Conservation (phyloP, 2,113 vertebrate genomes). For the Paradisaea rubra region DNA sequence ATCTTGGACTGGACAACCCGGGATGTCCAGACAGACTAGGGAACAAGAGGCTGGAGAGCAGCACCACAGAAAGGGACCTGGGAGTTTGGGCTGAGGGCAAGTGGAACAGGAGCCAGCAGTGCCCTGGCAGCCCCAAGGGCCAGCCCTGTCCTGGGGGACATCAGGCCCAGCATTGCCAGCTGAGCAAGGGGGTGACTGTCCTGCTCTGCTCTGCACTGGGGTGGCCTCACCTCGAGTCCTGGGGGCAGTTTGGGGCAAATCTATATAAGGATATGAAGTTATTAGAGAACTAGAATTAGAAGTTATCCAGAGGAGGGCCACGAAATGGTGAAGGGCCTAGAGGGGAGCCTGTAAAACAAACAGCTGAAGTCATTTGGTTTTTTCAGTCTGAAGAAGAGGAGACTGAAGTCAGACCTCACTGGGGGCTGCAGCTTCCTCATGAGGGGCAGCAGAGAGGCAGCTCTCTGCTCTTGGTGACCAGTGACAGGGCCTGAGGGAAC, state of each 20-base stretch:
- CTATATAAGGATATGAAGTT: background rate
- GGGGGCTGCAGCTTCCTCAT: background rate
- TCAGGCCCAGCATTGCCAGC: background rate
- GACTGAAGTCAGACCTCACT: background rate
- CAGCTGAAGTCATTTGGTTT: background rate
- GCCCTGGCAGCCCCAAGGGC: background rate
- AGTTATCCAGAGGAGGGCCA: background rate
- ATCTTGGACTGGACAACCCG: background rate
- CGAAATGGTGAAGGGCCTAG: background rate
- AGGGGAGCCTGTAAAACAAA: background rate
- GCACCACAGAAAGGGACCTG: background rate
- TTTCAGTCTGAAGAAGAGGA: background rate
- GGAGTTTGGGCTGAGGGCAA: background rate
- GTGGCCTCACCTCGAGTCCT: background rate
- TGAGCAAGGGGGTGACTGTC: fast-evolving
- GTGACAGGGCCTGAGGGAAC: background rate
- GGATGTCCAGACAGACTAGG: no score
- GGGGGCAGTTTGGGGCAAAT: background rate
- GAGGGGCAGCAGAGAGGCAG: background rate
- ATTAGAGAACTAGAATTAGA: background rate
- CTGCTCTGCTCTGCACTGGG: background rate
- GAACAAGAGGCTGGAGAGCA: background rate
- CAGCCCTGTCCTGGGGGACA: background rate
- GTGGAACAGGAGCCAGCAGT: background rate
- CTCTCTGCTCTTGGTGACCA: background rate